Percentiles rank a stretch among this genome's conserved stretches.
These are phyloP conservation scores for Campylomormyrus tamandua DNA, from an alignment of 2,113 vertebrate genomes.

Conservation along the genomic window DNA sequence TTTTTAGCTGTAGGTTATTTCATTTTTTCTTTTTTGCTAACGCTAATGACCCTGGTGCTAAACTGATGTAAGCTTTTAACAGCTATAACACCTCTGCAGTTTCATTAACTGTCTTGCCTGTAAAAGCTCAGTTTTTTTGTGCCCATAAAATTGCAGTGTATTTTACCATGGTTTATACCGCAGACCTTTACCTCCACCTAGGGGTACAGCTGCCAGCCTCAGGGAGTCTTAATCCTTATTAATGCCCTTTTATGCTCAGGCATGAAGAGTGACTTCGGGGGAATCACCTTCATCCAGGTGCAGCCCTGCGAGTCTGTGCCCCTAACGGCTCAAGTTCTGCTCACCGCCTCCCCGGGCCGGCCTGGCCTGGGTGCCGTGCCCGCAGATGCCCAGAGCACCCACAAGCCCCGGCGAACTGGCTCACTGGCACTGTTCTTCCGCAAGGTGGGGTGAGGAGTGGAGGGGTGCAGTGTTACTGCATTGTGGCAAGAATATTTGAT, in stretches of 20 bases:
- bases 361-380: conserved; percentile 33
- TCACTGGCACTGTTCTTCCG: conserved; percentile 93
- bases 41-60: background rate
- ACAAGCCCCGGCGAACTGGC: conserved; percentile 74
- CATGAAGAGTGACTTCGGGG: conserved; percentile 59
- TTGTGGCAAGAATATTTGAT: no score
- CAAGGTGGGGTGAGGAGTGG: conserved; percentile 67
- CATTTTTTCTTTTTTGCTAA: background rate
- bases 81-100: background rate
- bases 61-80: background rate
- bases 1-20: background rate
- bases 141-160: background rate
- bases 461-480: background rate
- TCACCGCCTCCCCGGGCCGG: conserved; percentile 56
- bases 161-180: background rate
- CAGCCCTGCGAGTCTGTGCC: conserved; percentile 55
- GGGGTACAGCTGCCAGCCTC: background rate
- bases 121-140: background rate
- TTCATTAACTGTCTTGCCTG: background rate
- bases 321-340: conserved; percentile 68
- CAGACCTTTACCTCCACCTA: background rate
- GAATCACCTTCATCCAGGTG: conserved; percentile 74
- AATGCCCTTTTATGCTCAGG: conserved; percentile 48
- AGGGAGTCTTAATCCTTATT: background rate
- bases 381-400: conserved; percentile 44